Base-by-base conservation (phyloP, 1,140 invertebrate species). In the Drosophila insularis region DNA sequence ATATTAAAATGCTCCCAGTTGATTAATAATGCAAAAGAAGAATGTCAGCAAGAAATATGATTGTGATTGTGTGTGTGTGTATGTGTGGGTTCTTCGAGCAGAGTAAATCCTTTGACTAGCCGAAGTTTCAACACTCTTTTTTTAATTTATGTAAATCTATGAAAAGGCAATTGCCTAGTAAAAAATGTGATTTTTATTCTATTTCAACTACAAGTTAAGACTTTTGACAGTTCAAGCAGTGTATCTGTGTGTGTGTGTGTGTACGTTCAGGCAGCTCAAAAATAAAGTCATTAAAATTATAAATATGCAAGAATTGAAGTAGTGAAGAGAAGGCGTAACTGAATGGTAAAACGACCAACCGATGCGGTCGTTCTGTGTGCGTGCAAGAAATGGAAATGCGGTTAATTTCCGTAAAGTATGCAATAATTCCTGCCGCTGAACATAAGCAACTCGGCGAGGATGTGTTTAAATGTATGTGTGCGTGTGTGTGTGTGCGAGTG, bases 351-450 rank as follows among this genome's bases (percentile, higher is more conserved):
- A 71, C 46, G 80, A 80, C 80, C 23, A 27, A 27, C 68, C 67
- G 67, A 62, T 66, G 81, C 68, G 56, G 70, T 73, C 71, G 76
- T 87, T 55, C 72, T 82, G 82, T 70, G 77, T 89, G 84, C 80
- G 84, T 89, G 84, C 84, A 90, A 90, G 81, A 86, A 87, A 86
- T 86, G 79, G 86, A 90, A 90, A 90, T 90, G 86, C 86, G 86
- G 86, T 90, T 90, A 90, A 90, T 90, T 90, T 90, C 86, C 86
- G 86, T 90, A 90, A 90, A 90, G 86, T 90, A 86, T 90, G 86
- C 86, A 90, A 90, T 90, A 90, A 90, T 90, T 90, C 86, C 84
- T 89, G 84, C 73, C 80, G 72, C 80, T 65, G 72, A 80, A 70
- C 82, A 82, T 82, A 87, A 87, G 79, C 77, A 67, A 81, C 56